Percentiles rank a stretch among this genome's conserved stretches.
Conservation (phyloP, 2,888 invertebrate genomes). For the Eueremaeus valkanovi region DNA sequence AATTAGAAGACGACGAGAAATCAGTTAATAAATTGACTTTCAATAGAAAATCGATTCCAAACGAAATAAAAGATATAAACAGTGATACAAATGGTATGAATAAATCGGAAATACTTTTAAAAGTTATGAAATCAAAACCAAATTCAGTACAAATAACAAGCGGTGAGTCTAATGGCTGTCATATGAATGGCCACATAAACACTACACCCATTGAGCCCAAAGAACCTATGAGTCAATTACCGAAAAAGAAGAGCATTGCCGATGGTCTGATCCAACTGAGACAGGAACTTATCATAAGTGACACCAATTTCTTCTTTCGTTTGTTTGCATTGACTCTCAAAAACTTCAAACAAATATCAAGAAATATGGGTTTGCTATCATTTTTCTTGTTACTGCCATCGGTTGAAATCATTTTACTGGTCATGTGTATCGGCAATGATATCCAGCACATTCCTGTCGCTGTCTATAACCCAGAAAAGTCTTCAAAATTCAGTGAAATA, state of each 20-base stretch:
- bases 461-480: slow-evolving; percentile 18
- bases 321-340: slow-evolving; percentile 23
- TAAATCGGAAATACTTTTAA: not conserved
- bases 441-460: slow-evolving; percentile 26
- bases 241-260: not conserved
- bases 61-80: not conserved
- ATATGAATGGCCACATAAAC: not conserved
- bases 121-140: not conserved
- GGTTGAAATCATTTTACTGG: slow-evolving; percentile 33
- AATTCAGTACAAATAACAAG: not conserved
- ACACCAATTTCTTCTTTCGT: not conserved
- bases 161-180: not conserved
- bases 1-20: not conserved
- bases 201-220: not conserved
- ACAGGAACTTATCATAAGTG: not conserved
- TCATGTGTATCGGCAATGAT: slow-evolving; percentile 29
- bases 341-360: slow-evolving; percentile 31
- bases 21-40: not conserved
- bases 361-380: slow-evolving; percentile 16
- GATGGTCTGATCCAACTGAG: not conserved
- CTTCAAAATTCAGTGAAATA: slow-evolving; percentile 16
- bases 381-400: slow-evolving; percentile 36
- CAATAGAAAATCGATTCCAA: not conserved
- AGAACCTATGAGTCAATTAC: not conserved
- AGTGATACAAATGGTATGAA: not conserved